Conservation (phyloP, 53 echinoderm and acorn worm genomes). For the Glandiceps talaboti region DNA sequence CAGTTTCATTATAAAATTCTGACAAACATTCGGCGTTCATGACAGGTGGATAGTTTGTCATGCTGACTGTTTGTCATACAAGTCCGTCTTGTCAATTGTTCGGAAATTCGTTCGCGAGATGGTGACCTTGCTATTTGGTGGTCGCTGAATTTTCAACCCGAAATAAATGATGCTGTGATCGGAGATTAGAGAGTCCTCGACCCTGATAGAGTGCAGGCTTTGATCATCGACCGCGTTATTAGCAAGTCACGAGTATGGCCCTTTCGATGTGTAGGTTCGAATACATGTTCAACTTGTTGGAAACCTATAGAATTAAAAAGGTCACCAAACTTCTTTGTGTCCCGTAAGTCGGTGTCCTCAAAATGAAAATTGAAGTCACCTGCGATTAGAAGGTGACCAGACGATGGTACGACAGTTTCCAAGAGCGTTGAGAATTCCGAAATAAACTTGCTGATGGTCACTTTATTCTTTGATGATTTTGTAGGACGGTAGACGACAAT, state of each 20-base stretch:
- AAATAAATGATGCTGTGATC: neutral
- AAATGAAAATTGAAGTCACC: neutral
- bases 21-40: neutral
- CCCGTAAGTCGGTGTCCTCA: neutral
- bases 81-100: neutral
- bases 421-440: neutral
- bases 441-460: neutral
- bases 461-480: too few relatives aligned
- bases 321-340: neutral
- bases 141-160: neutral
- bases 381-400: neutral
- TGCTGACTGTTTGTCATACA: neutral
- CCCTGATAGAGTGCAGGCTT: neutral
- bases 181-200: neutral
- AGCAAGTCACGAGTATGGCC: neutral
- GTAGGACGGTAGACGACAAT: too few relatives aligned
- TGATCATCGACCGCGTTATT: neutral
- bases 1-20: neutral
- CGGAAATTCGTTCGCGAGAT: neutral
- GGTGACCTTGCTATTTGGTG: neutral
- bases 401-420: neutral
- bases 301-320: neutral
- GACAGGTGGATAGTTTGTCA: neutral
- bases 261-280: neutral
- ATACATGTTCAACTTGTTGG: neutral